Evolutionary conservation across 1,140 invertebrate genomes (phyloP).

Genomic region (Drosophila melanogaster): DNA sequence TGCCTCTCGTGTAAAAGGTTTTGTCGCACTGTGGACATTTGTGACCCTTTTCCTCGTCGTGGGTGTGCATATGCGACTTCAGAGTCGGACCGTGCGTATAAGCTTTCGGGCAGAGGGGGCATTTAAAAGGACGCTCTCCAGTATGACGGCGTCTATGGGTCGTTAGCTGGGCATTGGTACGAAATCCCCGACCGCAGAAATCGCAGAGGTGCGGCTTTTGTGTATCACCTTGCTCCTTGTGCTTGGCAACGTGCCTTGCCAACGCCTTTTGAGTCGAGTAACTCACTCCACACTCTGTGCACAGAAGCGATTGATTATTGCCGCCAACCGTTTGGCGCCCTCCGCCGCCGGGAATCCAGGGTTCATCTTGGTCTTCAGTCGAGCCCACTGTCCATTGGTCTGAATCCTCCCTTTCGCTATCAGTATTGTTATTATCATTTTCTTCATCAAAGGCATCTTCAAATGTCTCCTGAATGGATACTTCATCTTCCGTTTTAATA

Average conservation of each 20-base stretch:
- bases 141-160: slow-evolving; percentile 35
- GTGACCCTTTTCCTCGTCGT: slow-evolving; percentile 25
- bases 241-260: slow-evolving; percentile 15
- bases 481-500: slow-evolving; percentile 1
- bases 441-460: background rate
- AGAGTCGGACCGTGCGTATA: slow-evolving; percentile 34
- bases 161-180: slow-evolving; percentile 20
- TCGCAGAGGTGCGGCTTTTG: slow-evolving; percentile 39
- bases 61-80: slow-evolving; percentile 25
- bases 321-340: background rate
- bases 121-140: slow-evolving; percentile 43
- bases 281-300: slow-evolving; percentile 29
- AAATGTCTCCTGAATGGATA: background rate
- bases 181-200: slow-evolving; percentile 34
- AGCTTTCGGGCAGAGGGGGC: slow-evolving; percentile 24
- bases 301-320: slow-evolving; percentile 18
- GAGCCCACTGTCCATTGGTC: slow-evolving; percentile 14
- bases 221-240: slow-evolving; percentile 8
- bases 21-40: slow-evolving; percentile 36
- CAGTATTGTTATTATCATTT: background rate
- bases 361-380: slow-evolving; percentile 10
- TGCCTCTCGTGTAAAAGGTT: slow-evolving; percentile 16
- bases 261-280: slow-evolving; percentile 19
- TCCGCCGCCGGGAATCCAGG: background rate
- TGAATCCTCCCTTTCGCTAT: background rate